Evolutionary conservation across 2,888 invertebrate species (phyloP).

Genomic region (Ennomos fuscantarius): DNA sequence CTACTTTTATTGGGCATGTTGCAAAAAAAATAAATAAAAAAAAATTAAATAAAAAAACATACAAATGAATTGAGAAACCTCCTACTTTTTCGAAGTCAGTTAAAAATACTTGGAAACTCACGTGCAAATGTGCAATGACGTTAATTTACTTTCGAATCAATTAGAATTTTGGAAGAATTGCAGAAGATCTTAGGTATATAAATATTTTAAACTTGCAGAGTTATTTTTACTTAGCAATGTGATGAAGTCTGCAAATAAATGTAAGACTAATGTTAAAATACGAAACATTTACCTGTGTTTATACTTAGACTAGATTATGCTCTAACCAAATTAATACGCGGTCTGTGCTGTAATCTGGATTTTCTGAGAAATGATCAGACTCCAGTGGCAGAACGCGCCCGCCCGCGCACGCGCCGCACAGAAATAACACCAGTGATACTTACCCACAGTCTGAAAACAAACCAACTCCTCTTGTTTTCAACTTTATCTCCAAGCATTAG

Average conservation of each 20-base stretch:
- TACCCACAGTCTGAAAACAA: slow-evolving; percentile 26
- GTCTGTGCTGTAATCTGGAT: slow-evolving; percentile 56
- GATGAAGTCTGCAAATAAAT: slow-evolving; percentile 14
- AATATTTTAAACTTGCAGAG: slow-evolving; percentile 6
- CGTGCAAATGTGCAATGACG: no score
- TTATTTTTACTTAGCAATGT: slow-evolving; percentile 8
- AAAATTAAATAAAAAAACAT: no score
- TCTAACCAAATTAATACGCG: slow-evolving; percentile 53
- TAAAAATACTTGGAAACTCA: no score
- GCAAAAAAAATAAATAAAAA: no score
- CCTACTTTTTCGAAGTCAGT: no score
- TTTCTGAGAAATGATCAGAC: slow-evolving; percentile 60
- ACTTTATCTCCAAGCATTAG: slow-evolving; percentile 26
- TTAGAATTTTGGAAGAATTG: slow-evolving; percentile 2
- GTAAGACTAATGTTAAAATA: slow-evolving; percentile 16
- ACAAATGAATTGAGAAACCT: no score
- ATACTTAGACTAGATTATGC: slow-evolving; percentile 37
- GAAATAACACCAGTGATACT: slow-evolving; percentile 57
- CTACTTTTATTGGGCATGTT: no score
- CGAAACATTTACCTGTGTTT: slow-evolving; percentile 27
- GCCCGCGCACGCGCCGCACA: slow-evolving; percentile 56
- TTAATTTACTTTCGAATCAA: no score
- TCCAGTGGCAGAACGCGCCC: slow-evolving; percentile 50
- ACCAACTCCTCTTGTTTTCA: slow-evolving; percentile 7
- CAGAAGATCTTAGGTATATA: not conserved